These are phyloP conservation scores for Caenorhabditis afra DNA, from an alignment of 2,888 invertebrate genomes.

Conservation along the genomic window DNA sequence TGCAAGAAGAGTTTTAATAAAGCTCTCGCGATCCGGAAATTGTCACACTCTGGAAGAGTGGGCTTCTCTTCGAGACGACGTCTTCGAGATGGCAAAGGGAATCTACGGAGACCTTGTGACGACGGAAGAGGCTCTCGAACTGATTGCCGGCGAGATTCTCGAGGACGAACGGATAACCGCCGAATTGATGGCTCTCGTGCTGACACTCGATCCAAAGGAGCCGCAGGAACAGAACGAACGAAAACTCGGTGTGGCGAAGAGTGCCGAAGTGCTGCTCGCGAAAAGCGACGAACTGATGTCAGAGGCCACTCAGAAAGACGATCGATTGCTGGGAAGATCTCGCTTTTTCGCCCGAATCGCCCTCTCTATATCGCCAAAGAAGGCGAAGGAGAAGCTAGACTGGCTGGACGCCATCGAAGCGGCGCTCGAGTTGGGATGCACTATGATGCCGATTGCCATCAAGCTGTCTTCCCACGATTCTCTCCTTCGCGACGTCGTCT, in stretches of 20 bases:
- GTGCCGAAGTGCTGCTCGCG: constrained; percentile 58
- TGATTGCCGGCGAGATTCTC: constrained; percentile 63
- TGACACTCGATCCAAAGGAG: constrained; percentile 50
- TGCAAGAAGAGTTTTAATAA: constrained; percentile 60
- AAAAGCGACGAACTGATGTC: constrained; percentile 64
- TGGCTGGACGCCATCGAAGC: constrained; percentile 64
- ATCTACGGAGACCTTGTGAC: constrained; percentile 63
- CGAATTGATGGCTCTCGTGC: constrained; percentile 43
- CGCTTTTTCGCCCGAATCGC: constrained; percentile 59
- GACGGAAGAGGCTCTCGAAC: constrained; percentile 64
- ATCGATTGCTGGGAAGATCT: constrained; percentile 55
- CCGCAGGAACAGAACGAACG: constrained; percentile 2
- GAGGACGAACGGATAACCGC: constrained; percentile 53
- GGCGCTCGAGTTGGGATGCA: constrained; percentile 65
- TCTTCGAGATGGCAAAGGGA: constrained; percentile 59
- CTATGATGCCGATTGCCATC: constrained; percentile 63
- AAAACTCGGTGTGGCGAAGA: constrained; percentile 39
- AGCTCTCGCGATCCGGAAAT: constrained; percentile 47
- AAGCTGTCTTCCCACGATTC: constrained; percentile 59
- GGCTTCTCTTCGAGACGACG: constrained; percentile 56
- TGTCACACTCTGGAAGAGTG: constrained; percentile 58
- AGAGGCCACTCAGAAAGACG: constrained; percentile 57
- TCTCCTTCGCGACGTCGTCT: constrained; percentile 65
- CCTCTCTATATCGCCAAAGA: constrained; percentile 46
- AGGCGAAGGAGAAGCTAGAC: constrained; percentile 54